Conservation (phyloP, 2,888 invertebrate genomes). For the Sinohyriopsis cumingii region DNA sequence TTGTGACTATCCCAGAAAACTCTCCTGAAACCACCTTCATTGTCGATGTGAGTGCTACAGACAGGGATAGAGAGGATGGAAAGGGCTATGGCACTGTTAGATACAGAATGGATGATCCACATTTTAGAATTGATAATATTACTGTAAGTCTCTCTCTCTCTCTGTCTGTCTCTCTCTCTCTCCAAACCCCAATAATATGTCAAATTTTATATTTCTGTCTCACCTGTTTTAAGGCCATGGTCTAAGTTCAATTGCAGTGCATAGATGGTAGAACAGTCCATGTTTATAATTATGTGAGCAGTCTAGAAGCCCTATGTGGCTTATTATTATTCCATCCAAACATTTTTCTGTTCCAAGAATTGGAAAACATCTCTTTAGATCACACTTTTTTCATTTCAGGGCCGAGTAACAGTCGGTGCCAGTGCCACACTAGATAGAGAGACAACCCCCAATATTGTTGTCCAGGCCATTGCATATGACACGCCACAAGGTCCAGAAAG, state of each 20-base stretch:
- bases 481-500: conserved; percentile 68
- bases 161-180: too few relatives aligned
- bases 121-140: conserved; percentile 79
- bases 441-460: conserved; percentile 79
- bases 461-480: conserved; percentile 87
- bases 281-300: too few relatives aligned
- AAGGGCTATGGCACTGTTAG: conserved; percentile 84
- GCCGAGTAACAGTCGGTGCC: conserved; percentile 84
- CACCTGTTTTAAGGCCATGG: too few relatives aligned
- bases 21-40: conserved; percentile 42
- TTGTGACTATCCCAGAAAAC: conserved; percentile 43
- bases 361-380: too few relatives aligned
- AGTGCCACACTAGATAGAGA: conserved; percentile 86
- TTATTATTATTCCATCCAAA: too few relatives aligned
- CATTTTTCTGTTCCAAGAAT: too few relatives aligned
- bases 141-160: conserved; percentile 50
- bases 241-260: too few relatives aligned
- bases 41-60: conserved; percentile 52
- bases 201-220: too few relatives aligned
- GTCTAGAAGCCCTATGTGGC: too few relatives aligned
- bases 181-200: too few relatives aligned
- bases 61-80: conserved; percentile 47
- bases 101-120: conserved; percentile 83
- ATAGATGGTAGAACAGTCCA: too few relatives aligned
- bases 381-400: conserved; percentile 68